These are phyloP conservation scores for Heterotilapia buettikoferi DNA, from an alignment of 2,113 vertebrate species.

Conservation along the genomic window DNA sequence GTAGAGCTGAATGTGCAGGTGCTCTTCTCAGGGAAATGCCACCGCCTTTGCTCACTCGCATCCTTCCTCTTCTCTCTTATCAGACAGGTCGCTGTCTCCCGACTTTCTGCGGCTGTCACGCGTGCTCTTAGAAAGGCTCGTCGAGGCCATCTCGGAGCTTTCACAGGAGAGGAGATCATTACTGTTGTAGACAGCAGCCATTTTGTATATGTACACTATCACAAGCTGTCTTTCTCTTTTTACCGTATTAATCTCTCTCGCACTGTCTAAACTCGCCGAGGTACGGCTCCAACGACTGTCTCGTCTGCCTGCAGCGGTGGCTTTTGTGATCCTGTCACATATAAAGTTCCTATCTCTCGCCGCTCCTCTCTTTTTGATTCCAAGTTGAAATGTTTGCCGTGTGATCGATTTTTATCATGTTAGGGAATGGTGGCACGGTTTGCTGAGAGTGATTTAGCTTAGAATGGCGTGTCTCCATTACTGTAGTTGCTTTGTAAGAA, in stretches of 20 bases:
- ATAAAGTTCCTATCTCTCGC: not conserved
- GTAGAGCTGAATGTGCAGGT: conserved; percentile 96
- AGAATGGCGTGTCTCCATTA: not conserved
- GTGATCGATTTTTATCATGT: conserved; percentile 49
- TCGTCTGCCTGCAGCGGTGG: conserved; percentile 38
- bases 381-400: conserved; percentile 47
- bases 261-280: conserved; percentile 42
- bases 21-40: conserved; percentile 86
- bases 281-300: conserved; percentile 27
- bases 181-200: conserved; percentile 61
- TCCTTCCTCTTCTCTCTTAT: conserved; percentile 61
- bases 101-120: conserved; percentile 89
- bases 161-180: conserved; percentile 57
- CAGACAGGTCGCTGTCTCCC: conserved; percentile 89
- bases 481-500: conserved; percentile 1
- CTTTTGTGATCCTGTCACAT: conserved; percentile 53
- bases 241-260: conserved; percentile 24
- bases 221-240: conserved; percentile 36
- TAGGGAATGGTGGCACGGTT: conserved; percentile 24
- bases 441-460: conserved; percentile 29
- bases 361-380: conserved; percentile 12
- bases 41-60: conserved; percentile 60
- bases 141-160: conserved; percentile 52
- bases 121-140: conserved; percentile 54
- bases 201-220: conserved; percentile 62